These are phyloP conservation scores for Anarhynchus alexandrinus DNA, from an alignment of 2,113 vertebrate species.

Conservation along the genomic window DNA sequence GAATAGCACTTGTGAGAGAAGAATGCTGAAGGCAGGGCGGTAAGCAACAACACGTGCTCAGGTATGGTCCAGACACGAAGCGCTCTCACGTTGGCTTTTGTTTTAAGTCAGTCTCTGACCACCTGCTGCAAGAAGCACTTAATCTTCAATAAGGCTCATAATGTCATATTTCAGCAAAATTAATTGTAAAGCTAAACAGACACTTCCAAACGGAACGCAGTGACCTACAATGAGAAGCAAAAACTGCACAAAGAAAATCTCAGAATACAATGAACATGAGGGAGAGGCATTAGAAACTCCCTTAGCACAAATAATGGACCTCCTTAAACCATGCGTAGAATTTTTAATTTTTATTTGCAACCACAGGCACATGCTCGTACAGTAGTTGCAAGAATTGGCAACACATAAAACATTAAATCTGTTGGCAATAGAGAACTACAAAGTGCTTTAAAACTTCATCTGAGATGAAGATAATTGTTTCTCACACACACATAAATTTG, in stretches of 20 bases:
- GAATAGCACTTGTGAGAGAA: constrained; percentile 70
- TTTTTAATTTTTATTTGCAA: constrained; percentile 68
- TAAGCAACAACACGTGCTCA: constrained; percentile 8
- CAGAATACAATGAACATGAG: constrained; percentile 47
- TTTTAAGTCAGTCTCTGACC: constrained; percentile 63
- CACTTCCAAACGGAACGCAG: constrained; percentile 72
- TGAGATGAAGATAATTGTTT: constrained; percentile 73
- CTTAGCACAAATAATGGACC: constrained; percentile 62
- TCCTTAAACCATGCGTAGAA: constrained; percentile 64
- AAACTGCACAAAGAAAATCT: constrained; percentile 63
- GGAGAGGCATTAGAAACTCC: constrained; percentile 59
- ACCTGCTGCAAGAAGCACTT: constrained; percentile 79
- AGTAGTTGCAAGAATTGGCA: constrained; percentile 79
- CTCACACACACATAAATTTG: constrained; percentile 72
- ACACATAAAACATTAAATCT: constrained; percentile 80
- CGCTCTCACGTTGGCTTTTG: background rate
- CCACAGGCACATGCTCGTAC: constrained; percentile 61
- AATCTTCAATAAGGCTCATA: constrained; percentile 76
- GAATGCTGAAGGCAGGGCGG: constrained; percentile 67
- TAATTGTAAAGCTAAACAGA: constrained; percentile 81
- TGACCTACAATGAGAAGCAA: constrained; percentile 76
- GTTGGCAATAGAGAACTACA: constrained; percentile 94
- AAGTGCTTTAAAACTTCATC: constrained; percentile 90
- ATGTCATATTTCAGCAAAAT: constrained; percentile 71
- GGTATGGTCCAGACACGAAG: constrained; percentile 64